These are phyloP conservation scores for Herpetotheres cachinnans DNA, from an alignment of 2,113 vertebrate species.

Conservation along the genomic window DNA sequence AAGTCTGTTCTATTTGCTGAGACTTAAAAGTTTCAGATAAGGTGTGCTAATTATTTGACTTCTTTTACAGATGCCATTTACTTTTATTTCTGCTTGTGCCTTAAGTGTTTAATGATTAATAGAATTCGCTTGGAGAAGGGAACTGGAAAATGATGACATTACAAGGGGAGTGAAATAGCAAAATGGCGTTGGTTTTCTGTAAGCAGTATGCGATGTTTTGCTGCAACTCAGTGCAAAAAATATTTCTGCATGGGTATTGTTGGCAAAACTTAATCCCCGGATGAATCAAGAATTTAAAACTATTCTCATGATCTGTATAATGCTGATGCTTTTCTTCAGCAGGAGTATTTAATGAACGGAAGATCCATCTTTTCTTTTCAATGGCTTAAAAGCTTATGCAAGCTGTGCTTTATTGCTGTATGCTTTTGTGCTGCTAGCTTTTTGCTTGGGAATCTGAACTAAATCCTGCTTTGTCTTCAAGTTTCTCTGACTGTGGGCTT, in stretches of 20 bases:
- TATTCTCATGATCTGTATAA: background rate
- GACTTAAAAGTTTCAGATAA: background rate
- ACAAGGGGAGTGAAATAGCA: background rate
- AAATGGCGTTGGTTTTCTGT: background rate
- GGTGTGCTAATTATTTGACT: background rate
- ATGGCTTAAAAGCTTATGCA: background rate
- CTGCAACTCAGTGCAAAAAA: background rate
- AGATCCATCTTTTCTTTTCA: background rate
- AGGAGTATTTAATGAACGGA: background rate
- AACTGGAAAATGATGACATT: background rate
- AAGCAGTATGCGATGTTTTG: background rate
- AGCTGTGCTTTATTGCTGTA: background rate
- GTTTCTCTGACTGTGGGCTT: background rate
- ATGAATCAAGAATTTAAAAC: background rate
- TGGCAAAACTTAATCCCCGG: background rate
- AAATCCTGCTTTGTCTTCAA: background rate
- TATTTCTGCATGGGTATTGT: background rate
- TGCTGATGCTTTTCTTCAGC: background rate
- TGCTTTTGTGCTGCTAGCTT: slow-evolving; percentile 12
- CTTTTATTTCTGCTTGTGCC: slow-evolving; percentile 42
- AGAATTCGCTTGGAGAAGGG: background rate
- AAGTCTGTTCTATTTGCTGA: background rate
- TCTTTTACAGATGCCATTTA: slow-evolving; percentile 22
- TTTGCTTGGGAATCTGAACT: background rate
- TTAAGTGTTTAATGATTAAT: slow-evolving; percentile 1